Evolutionary conservation across 2,888 invertebrate species (phyloP), one percentile per base, ranked within the genome.

Genomic region (Danaus chrysippus): DNA sequence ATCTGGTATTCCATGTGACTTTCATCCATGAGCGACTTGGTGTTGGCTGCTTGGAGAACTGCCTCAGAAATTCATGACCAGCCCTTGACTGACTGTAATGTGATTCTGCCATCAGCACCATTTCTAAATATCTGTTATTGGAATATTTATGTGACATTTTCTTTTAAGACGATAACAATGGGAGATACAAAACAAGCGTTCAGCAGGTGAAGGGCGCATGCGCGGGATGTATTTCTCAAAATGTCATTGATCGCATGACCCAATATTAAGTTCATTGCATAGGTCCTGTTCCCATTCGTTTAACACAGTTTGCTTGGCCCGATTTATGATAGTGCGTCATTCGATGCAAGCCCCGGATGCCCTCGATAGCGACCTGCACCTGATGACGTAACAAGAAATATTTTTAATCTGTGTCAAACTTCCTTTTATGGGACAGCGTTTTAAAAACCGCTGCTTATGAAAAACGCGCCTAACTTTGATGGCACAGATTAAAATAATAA

Each of bases 181-280:
- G 49, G 23, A 10, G 17, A 49, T 17, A 49, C 49, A 49, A 49
- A 49, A 49, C 49, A 49, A 17, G 17, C 10, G 17, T 15, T 17
- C 49, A 17, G 17, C 10, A 1, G 15, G 17, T 17, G 2, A 3
- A 49, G n/a, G 17, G 49, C 49, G 49, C 49, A 15, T 17, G 49
- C 49, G 49, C 17, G 15, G 17, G 10, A 6, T 17, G 17, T 17
- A 49, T 49, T 17, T 17, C 17, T 49, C 49, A 49, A 46, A 46
- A 17, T 17, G 15, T 15, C 49, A 49, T 49, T 49, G 49, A 49
- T 49, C 49, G 49, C 17, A 2, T 17, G 17, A 13, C 13, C 13
- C 13, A 46, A n/a, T 46, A 46, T 15, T 34, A 46, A 46, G 17
- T 49, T 8, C 49, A 49, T 49, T 49, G 49, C 49, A 49, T 17